Evolutionary conservation across 2,113 vertebrate genomes (phyloP).

Genomic region (Sinocyclocheilus maitianheensis): DNA sequence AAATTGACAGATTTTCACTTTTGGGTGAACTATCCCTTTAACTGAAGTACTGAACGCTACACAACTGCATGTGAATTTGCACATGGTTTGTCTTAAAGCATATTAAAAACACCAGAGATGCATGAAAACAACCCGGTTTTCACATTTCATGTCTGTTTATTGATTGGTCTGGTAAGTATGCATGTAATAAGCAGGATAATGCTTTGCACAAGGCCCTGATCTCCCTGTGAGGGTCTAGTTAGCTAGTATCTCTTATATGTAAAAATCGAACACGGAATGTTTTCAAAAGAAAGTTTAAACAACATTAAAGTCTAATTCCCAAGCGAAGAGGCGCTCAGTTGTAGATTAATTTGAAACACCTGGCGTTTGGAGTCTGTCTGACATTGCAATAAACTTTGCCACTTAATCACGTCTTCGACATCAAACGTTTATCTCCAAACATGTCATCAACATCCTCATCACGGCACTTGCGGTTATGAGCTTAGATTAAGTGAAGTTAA

Average conservation of each 20-base stretch:
- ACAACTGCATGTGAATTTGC: background rate
- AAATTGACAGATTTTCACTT: background rate
- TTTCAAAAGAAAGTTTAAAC: background rate
- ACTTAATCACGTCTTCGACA: constrained; percentile 19
- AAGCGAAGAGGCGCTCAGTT: background rate
- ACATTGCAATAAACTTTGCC: constrained; percentile 26
- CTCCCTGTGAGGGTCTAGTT: background rate
- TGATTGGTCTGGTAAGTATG: background rate
- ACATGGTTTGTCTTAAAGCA: background rate
- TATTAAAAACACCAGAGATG: background rate
- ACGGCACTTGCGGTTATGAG: constrained; percentile 14
- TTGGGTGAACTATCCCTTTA: too few relatives aligned
- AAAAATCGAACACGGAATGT: background rate
- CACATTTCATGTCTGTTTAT: background rate
- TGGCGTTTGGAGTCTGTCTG: constrained; percentile 23
- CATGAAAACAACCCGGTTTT: background rate
- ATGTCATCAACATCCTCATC: constrained; percentile 26
- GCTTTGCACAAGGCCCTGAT: background rate
- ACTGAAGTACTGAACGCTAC: background rate
- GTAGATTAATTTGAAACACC: constrained; percentile 37
- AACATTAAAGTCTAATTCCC: constrained; percentile 23
- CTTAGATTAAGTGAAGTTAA: constrained; percentile 53
- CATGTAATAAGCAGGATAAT: background rate
- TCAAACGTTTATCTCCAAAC: constrained; percentile 40
- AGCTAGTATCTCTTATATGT: too few relatives aligned